Percentiles rank a stretch among this genome's conserved stretches.
phyloP scores from a whole-genome alignment of 2,888 invertebrate species.

The Elegia similella region DNA sequence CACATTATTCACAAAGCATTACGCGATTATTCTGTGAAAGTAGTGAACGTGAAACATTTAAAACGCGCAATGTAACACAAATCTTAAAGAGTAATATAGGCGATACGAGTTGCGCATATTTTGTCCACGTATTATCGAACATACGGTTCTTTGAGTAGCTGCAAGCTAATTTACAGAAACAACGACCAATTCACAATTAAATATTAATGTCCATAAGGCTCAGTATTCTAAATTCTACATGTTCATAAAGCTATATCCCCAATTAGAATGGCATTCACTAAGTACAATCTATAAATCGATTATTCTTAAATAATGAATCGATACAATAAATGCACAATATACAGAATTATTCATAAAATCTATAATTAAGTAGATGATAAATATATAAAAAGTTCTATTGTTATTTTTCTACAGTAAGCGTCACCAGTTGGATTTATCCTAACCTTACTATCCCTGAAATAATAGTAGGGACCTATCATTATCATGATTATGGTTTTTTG shows the following conservation, averaged over 20 bases:
- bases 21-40: background rate
- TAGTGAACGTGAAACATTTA: too few relatives aligned
- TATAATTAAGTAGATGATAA: constrained; percentile 63
- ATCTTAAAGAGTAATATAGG: too few relatives aligned
- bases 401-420: constrained; percentile 75
- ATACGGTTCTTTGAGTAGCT: constrained; percentile 34
- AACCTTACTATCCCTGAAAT: constrained; percentile 64
- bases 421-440: constrained; percentile 69
- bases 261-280: constrained; percentile 66
- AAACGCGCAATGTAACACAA: too few relatives aligned
- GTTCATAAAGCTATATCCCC: constrained; percentile 87
- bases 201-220: constrained; percentile 58
- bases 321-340: constrained; percentile 73
- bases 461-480: constrained; percentile 56
- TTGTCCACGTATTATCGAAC: background rate
- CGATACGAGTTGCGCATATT: too few relatives aligned
- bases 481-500: constrained; percentile 68
- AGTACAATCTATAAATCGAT: constrained; percentile 41
- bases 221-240: constrained; percentile 63
- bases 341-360: constrained; percentile 58
- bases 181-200: constrained; percentile 32
- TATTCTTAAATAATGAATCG: constrained; percentile 46
- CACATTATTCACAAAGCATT: too few relatives aligned
- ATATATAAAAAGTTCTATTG: constrained; percentile 71
- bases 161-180: constrained; percentile 51